Conservation (phyloP, 35 echinoderm and acorn worm species). For the Ptychodera flava region DNA sequence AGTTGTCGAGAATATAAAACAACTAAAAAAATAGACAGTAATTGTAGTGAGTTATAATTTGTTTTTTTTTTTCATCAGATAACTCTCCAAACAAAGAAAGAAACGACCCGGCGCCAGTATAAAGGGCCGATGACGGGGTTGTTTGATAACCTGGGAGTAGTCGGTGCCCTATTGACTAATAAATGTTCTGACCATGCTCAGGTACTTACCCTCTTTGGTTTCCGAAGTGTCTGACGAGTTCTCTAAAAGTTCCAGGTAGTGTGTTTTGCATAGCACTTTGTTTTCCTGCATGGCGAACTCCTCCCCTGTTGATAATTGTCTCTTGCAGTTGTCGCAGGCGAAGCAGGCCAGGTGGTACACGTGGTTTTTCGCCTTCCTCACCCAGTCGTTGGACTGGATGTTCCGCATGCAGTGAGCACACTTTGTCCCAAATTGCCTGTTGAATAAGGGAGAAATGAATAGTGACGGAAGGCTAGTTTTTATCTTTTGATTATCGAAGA, state of each 20-base stretch:
- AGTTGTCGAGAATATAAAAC: no score
- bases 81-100: no score
- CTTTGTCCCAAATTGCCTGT: conserved; percentile 68
- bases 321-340: conserved; percentile 82
- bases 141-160: no score
- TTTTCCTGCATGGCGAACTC: conserved; percentile 80
- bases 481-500: no score
- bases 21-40: no score
- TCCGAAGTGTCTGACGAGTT: not conserved
- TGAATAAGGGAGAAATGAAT: conserved; percentile 21
- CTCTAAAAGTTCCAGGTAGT: conserved; percentile 61
- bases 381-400: conserved; percentile 81
- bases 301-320: conserved; percentile 88
- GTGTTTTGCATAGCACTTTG: conserved; percentile 68
- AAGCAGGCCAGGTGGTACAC: conserved; percentile 94
- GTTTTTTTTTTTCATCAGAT: no score
- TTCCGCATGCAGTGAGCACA: conserved; percentile 54
- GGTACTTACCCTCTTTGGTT: not conserved
- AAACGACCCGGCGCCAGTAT: no score
- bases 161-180: no score
- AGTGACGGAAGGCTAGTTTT: no score
- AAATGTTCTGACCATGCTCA: no score
- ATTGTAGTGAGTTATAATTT: no score
- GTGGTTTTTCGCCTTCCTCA: conserved; percentile 59
- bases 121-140: no score